Percentiles rank a stretch among this genome's conserved stretches.
Conservation (phyloP, 2,797 vertebrate species). For the Epinephelus malabaricus region DNA sequence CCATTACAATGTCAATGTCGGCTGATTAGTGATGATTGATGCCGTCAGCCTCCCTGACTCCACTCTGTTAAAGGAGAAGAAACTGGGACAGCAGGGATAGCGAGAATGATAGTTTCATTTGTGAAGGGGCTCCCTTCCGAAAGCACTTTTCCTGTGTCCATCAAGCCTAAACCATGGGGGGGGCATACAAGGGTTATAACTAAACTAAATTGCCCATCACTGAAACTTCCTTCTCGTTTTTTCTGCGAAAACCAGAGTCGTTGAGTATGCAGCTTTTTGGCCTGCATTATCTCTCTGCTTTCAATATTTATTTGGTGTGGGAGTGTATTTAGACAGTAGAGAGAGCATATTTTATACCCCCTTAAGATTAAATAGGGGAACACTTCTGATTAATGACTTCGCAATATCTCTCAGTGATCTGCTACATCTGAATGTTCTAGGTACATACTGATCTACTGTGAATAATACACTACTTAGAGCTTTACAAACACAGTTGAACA, state of each 20-base stretch:
- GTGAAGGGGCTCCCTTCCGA: slow-evolving; percentile 19
- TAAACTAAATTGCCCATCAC: slow-evolving; percentile 11
- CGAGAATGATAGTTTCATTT: slow-evolving; percentile 30
- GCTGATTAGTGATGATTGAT: not conserved
- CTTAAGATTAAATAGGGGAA: not conserved
- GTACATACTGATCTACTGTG: not conserved
- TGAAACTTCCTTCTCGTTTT: not conserved
- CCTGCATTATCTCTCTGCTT: slow-evolving; percentile 23
- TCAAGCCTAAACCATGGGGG: not conserved
- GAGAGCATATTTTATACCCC: not conserved
- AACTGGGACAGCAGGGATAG: not conserved
- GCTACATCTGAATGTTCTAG: not conserved
- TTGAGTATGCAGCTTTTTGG: not conserved
- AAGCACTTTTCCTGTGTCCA: slow-evolving; percentile 19
- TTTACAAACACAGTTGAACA: not conserved
- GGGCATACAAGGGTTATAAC: not conserved
- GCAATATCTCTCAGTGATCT: not conserved
- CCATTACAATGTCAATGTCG: not conserved
- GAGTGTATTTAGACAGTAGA: slow-evolving; percentile 4
- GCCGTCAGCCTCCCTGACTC: not conserved
- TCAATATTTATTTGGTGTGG: slow-evolving; percentile 13
- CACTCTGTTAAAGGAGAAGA: not conserved
- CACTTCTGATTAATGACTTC: not conserved
- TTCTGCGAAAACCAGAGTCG: slow-evolving; percentile 4
- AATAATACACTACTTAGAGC: not conserved